phyloP scores from a whole-genome alignment of 2,113 vertebrate genomes.

The Paralichthys olivaceus region DNA sequence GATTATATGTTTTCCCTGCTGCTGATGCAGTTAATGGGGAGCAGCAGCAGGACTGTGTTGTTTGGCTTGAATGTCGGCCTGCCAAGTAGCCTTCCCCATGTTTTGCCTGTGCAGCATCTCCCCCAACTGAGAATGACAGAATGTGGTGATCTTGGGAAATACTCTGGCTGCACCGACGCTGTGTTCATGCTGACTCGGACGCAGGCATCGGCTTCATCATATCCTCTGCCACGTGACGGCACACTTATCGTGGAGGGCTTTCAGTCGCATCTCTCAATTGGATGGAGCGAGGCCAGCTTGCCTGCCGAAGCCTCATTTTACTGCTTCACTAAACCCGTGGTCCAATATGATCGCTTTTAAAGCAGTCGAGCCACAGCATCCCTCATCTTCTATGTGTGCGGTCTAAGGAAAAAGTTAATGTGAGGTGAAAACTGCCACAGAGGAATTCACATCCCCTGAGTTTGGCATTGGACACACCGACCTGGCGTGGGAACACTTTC shows the following conservation, averaged over 20 bases:
- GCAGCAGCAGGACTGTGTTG: conserved; percentile 60
- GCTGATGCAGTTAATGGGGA: conserved; percentile 60
- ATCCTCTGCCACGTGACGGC: conserved; percentile 38
- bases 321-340: conserved; percentile 46
- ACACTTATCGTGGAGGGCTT: conserved; percentile 42
- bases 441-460: conserved; percentile 57
- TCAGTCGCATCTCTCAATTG: conserved; percentile 45
- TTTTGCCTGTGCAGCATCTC: conserved; percentile 17
- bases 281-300: conserved; percentile 38
- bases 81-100: conserved; percentile 30
- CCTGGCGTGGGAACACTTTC: conserved; percentile 58
- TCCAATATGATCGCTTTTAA: conserved; percentile 56
- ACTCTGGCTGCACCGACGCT: conserved; percentile 13
- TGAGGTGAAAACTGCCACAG: conserved; percentile 60
- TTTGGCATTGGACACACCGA: conserved; percentile 57
- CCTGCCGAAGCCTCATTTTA: conserved; percentile 52
- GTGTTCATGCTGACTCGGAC: conserved; percentile 50
- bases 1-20: conserved; percentile 72
- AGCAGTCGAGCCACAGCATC: conserved; percentile 40
- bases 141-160: conserved; percentile 45
- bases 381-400: conserved; percentile 65
- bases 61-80: conserved; percentile 60
- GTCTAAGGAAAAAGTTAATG: conserved; percentile 65
- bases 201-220: conserved; percentile 46
- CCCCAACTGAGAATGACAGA: conserved; percentile 31